phyloP scores from a whole-genome alignment of 2,888 invertebrate species.

The Pachymerium ferrugineum region DNA sequence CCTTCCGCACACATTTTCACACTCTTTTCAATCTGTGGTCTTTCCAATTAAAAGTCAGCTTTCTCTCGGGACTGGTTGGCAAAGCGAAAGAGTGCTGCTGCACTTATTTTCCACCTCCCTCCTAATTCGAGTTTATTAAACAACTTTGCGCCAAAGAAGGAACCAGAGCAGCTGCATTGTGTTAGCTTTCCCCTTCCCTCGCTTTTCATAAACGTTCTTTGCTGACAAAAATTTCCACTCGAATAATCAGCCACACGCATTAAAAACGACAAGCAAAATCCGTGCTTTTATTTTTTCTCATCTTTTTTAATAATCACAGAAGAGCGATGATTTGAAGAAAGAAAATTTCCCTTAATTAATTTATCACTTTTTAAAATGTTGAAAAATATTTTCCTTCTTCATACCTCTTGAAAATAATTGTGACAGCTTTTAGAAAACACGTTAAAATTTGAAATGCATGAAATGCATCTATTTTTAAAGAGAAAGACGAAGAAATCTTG shows the following conservation, averaged over 20 bases:
- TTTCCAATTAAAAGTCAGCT: conserved; percentile 14
- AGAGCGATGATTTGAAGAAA: not conserved
- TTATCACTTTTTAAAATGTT: not conserved
- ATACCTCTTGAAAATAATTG: not conserved
- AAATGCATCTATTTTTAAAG: conserved; percentile 4
- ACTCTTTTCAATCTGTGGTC: conserved; percentile 14
- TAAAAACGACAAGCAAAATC: not conserved
- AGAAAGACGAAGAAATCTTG: not conserved
- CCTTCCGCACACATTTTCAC: not conserved
- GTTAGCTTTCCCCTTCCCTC: not conserved
- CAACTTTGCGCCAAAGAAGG: not conserved
- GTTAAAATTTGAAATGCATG: not conserved
- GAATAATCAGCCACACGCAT: not conserved
- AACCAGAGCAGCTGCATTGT: not conserved
- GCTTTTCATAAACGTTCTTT: not conserved
- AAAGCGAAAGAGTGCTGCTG: not conserved
- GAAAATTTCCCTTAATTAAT: not conserved
- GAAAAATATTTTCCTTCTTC: not conserved
- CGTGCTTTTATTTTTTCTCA: not conserved
- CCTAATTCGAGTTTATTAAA: conserved; percentile 14
- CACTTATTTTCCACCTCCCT: not conserved
- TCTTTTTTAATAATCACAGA: not conserved
- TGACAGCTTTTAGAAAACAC: not conserved
- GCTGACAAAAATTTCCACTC: not conserved
- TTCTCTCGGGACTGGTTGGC: not conserved